phyloP scores from a whole-genome alignment of 2,797 vertebrate genomes.

The Enteromius anoplus region DNA sequence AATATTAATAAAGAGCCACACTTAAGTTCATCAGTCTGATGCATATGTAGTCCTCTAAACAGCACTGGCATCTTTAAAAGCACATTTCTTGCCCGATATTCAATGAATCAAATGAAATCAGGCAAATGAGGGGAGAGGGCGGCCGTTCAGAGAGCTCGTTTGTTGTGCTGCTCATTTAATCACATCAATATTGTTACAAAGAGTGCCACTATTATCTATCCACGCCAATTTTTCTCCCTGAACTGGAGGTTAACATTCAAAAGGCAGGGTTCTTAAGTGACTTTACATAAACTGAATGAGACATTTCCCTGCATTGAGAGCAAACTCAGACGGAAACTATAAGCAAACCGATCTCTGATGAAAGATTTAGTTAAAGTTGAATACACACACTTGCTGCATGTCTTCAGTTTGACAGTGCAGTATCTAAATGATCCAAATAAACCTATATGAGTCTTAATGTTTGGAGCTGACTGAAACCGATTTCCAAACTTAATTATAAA shows the following conservation, averaged over 20 bases:
- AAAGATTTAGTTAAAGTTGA: not conserved
- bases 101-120: constrained; percentile 57
- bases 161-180: constrained; percentile 47
- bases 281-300: constrained; percentile 24
- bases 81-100: constrained; percentile 35
- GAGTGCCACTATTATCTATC: constrained; percentile 50
- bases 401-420: not conserved
- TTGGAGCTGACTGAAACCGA: not conserved
- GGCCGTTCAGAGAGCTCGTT: not conserved
- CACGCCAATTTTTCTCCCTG: constrained; percentile 53
- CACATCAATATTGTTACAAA: constrained; percentile 55
- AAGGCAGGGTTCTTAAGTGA: constrained; percentile 43
- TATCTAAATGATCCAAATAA: not conserved
- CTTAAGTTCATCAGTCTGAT: constrained; percentile 29
- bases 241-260: constrained; percentile 52
- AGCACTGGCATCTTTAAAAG: constrained; percentile 5
- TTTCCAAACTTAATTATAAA: not conserved
- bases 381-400: not conserved
- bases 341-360: constrained; percentile 8
- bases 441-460: not conserved
- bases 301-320: not conserved
- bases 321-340: not conserved
- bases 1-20: constrained; percentile 47
- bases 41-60: not conserved
- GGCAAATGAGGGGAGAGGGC: constrained; percentile 9